Conservation (phyloP, 2,113 vertebrate species). For the Gnathonemus longibarbis region DNA sequence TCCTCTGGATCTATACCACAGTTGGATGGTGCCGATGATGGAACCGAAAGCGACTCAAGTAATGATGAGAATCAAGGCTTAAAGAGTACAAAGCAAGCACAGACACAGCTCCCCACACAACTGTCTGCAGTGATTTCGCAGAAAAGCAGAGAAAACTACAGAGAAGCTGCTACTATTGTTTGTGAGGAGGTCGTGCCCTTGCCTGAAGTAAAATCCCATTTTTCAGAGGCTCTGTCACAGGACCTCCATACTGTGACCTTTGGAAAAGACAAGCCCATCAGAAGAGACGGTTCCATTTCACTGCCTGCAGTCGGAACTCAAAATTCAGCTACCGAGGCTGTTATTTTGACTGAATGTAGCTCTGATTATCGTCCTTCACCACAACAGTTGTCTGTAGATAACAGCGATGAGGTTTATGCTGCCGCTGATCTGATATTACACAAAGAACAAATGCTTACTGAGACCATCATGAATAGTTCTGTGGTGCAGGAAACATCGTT, state of each 20-base stretch:
- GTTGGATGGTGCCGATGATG: slow-evolving; percentile 77
- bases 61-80: slow-evolving; percentile 30
- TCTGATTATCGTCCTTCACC: neutral
- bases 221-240: neutral
- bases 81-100: neutral
- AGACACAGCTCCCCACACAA: slow-evolving; percentile 45
- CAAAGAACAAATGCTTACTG: neutral
- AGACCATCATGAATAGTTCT: neutral
- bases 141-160: neutral
- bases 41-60: slow-evolving; percentile 65
- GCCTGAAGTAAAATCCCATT: neutral
- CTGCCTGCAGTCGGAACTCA: neutral
- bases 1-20: slow-evolving; percentile 62
- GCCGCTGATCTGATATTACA: neutral
- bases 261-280: neutral
- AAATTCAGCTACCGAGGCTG: neutral
- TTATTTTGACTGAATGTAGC: neutral
- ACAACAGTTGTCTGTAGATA: neutral
- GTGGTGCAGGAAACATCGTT: neutral
- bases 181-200: neutral
- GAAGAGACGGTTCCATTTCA: neutral
- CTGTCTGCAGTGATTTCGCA: slow-evolving; percentile 12
- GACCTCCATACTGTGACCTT: neutral
- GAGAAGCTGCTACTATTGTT: neutral
- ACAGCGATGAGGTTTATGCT: neutral